phyloP scores from a whole-genome alignment of 2,888 invertebrate species.

The Brenthis ino region DNA sequence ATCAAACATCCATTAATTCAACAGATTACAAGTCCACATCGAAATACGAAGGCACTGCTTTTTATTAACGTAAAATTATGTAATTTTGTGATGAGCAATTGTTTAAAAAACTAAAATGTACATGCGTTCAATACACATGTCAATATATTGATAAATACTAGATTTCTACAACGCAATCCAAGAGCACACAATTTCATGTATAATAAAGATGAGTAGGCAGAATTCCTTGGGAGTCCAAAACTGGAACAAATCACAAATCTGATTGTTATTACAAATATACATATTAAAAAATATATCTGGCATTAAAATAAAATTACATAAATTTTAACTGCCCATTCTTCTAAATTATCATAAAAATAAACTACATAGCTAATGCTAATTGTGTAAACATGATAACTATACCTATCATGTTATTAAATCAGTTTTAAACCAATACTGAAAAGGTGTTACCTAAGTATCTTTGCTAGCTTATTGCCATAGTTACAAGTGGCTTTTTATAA shows the following conservation, averaged over 20 bases:
- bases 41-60: conserved; percentile 74
- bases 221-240: conserved; percentile 12
- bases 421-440: conserved; percentile 77
- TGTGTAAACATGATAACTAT: conserved; percentile 74
- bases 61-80: conserved; percentile 51
- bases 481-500: conserved; percentile 58
- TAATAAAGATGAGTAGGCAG: conserved; percentile 41
- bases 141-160: conserved; percentile 22
- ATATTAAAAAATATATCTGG: conserved; percentile 18
- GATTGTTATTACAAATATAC: conserved; percentile 29
- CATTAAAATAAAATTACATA: conserved; percentile 26
- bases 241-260: conserved; percentile 3
- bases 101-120: conserved; percentile 36
- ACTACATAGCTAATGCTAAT: conserved; percentile 73
- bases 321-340: conserved; percentile 39
- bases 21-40: conserved; percentile 53
- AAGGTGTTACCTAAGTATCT: conserved; percentile 70
- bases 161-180: conserved; percentile 36
- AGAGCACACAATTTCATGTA: conserved; percentile 41
- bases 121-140: conserved; percentile 10
- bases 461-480: conserved; percentile 74
- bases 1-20: conserved; percentile 39
- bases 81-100: conserved; percentile 49
- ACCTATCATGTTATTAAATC: conserved; percentile 66
- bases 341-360: conserved; percentile 51